Evolutionary conservation across 2,888 invertebrate species (phyloP).

Genomic region (Diarsia rubi): DNA sequence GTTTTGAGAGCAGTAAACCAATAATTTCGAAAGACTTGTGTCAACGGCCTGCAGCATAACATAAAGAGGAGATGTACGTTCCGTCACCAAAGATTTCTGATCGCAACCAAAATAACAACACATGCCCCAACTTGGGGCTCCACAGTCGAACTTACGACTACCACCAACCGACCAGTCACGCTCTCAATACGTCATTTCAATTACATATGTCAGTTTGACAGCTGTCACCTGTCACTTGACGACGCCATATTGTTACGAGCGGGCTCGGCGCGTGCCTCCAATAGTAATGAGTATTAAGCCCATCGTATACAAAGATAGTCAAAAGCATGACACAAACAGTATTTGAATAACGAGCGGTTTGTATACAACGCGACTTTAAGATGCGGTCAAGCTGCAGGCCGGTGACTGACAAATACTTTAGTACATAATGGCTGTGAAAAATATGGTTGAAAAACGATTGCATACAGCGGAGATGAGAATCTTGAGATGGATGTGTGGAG

Average conservation of each 20-base stretch:
- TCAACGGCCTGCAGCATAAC: too few relatives aligned
- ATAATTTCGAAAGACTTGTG: too few relatives aligned
- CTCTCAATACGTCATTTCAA: conserved; percentile 17
- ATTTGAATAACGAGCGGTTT: not conserved
- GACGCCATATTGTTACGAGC: conserved; percentile 18
- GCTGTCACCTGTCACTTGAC: conserved; percentile 45
- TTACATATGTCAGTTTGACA: conserved; percentile 37
- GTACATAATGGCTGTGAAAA: too few relatives aligned
- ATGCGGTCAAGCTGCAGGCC: not conserved
- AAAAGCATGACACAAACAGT: not conserved
- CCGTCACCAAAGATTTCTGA: not conserved
- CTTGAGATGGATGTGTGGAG: too few relatives aligned
- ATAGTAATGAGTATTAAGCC: conserved; percentile 10
- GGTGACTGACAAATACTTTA: not conserved
- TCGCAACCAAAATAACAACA: not conserved
- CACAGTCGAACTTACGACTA: not conserved
- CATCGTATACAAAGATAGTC: not conserved
- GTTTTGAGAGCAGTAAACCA: too few relatives aligned
- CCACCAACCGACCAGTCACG: not conserved
- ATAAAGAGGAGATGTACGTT: too few relatives aligned
- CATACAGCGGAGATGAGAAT: too few relatives aligned
- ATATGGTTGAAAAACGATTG: too few relatives aligned
- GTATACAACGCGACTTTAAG: not conserved
- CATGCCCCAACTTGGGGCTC: not conserved
- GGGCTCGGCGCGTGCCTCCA: conserved; percentile 35